Percentiles rank a stretch among this genome's conserved stretches.
Conservation (phyloP, 2,888 invertebrate species). For the Caenorhabditis sp. region DNA sequence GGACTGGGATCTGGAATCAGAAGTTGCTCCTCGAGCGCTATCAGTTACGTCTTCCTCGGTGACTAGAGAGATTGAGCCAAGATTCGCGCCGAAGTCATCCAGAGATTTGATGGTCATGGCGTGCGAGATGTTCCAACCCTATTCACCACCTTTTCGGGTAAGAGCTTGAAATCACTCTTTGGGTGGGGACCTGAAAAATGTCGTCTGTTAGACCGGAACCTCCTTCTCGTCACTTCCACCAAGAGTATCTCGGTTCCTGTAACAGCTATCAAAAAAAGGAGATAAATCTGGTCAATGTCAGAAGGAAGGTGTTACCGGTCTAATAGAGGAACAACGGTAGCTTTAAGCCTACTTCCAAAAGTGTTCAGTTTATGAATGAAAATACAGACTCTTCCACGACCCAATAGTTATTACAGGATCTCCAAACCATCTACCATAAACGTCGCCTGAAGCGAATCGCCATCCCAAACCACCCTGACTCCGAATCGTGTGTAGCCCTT, state of each 20-base stretch:
- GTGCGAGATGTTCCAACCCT: conserved; percentile 72
- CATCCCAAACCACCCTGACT: conserved; percentile 21
- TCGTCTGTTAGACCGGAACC: too few relatives aligned
- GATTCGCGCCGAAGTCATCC: conserved; percentile 60
- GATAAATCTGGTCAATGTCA: too few relatives aligned
- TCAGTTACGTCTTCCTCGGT: conserved; percentile 42
- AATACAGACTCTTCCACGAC: neutral
- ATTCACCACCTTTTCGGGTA: conserved; percentile 72
- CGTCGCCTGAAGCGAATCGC: conserved; percentile 60
- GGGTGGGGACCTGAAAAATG: too few relatives aligned
- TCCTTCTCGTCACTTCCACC: too few relatives aligned
- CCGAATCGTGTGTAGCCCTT: conserved; percentile 21
- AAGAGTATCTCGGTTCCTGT: too few relatives aligned
- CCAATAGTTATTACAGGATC: conserved; percentile 39
- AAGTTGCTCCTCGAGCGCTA: conserved; percentile 12
- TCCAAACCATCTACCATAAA: conserved; percentile 63
- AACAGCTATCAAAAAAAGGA: too few relatives aligned
- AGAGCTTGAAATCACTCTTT: neutral
- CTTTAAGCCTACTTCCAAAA: too few relatives aligned
- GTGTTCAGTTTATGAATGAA: too few relatives aligned
- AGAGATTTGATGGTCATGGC: conserved; percentile 75
- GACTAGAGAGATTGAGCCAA: conserved; percentile 40
- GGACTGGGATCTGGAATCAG: conserved; percentile 63
- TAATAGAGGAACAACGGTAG: too few relatives aligned
- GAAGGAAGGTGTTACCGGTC: too few relatives aligned